phyloP scores from a whole-genome alignment of 2,888 invertebrate species.

The Xylocampa areola region DNA sequence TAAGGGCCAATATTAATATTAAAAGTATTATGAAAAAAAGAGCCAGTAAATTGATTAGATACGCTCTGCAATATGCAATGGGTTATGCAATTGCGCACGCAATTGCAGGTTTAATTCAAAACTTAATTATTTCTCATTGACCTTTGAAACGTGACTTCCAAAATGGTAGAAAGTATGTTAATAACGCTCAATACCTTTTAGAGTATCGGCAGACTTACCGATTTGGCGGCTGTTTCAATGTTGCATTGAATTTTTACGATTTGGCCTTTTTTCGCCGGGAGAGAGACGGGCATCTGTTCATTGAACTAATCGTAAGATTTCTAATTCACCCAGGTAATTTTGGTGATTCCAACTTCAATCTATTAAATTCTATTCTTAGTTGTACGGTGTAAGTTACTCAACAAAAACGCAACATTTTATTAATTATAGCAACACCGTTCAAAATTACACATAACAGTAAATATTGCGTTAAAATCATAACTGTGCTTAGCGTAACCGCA shows the following conservation, averaged over 20 bases:
- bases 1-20: conserved; percentile 48
- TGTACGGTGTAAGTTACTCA: no score
- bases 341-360: no score
- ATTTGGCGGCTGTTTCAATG: no score
- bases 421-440: not conserved
- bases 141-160: conserved; percentile 10
- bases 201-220: no score
- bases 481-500: conserved; percentile 11
- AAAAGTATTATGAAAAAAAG: conserved; percentile 27
- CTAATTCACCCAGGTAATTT: no score
- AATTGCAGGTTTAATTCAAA: conserved; percentile 12
- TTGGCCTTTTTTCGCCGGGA: no score
- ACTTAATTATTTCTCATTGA: conserved; percentile 19
- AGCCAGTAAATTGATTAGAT: conserved; percentile 32
- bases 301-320: no score
- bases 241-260: no score
- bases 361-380: no score
- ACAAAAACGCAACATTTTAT: no score
- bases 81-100: conserved; percentile 28
- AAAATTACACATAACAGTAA: conserved; percentile 25
- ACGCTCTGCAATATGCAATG: conserved; percentile 34
- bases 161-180: not conserved
- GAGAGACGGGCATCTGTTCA: no score
- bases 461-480: conserved; percentile 27
- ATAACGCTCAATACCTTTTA: no score